Percentiles rank a stretch among this genome's conserved stretches.
phyloP scores from a whole-genome alignment of 1,140 invertebrate genomes.

The Chrysopa pallens region DNA sequence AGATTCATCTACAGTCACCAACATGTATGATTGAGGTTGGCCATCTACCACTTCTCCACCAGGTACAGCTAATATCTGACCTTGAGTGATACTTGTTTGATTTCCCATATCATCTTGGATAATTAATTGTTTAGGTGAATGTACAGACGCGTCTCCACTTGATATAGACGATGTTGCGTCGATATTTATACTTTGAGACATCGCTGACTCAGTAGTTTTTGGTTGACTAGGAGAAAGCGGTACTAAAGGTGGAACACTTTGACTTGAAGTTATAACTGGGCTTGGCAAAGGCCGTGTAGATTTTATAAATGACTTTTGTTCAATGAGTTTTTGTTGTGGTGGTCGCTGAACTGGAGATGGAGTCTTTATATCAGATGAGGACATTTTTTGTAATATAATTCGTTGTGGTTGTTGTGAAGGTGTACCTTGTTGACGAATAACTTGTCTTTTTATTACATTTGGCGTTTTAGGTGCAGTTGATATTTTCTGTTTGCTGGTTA shows the following conservation, averaged over 20 bases:
- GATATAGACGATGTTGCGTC: slow-evolving; percentile 2
- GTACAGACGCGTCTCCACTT: slow-evolving; percentile 9
- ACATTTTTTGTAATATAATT: background rate
- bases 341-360: background rate
- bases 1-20: slow-evolving; percentile 43
- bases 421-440: background rate
- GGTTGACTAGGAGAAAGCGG: slow-evolving; percentile 17
- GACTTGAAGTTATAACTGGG: slow-evolving; percentile 1
- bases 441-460: background rate
- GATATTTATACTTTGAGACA: slow-evolving; percentile 2
- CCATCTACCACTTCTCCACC: slow-evolving; percentile 41
- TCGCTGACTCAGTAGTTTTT: slow-evolving; percentile 16
- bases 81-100: slow-evolving; percentile 26
- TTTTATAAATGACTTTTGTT: slow-evolving; percentile 13
- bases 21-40: slow-evolving; percentile 37
- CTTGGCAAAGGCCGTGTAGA: slow-evolving; percentile 6
- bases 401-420: background rate
- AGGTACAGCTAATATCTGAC: slow-evolving; percentile 45
- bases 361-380: background rate
- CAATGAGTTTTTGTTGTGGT: background rate
- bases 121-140: slow-evolving; percentile 18
- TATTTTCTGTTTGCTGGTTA: background rate
- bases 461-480: background rate
- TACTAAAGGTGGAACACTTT: slow-evolving; percentile 8
- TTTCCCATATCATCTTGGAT: slow-evolving; percentile 20